phyloP scores from a whole-genome alignment of 2,888 invertebrate species.

The Zygaena filipendulae region DNA sequence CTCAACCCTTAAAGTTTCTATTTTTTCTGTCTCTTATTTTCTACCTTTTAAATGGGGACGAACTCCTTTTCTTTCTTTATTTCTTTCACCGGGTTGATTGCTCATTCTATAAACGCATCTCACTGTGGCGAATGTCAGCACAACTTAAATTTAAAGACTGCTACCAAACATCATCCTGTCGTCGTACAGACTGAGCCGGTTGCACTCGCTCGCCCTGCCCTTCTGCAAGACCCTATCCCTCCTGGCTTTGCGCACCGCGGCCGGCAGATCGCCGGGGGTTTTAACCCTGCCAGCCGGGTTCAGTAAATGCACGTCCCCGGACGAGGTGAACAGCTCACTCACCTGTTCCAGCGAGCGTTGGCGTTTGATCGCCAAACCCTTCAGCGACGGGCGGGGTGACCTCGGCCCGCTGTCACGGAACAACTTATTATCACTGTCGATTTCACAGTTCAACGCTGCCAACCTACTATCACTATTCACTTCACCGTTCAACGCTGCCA shows the following conservation, averaged over 20 bases:
- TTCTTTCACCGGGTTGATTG: too few relatives aligned
- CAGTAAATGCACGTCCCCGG: constrained; percentile 73
- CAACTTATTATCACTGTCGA: constrained; percentile 33
- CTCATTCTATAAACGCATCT: too few relatives aligned
- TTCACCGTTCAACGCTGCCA: constrained; percentile 17
- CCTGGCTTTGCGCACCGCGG: constrained; percentile 77
- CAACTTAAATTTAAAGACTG: constrained; percentile 36
- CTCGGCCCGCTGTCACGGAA: too few relatives aligned
- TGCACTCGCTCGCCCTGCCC: constrained; percentile 58
- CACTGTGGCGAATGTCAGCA: neutral
- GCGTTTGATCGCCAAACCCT: constrained; percentile 49
- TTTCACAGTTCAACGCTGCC: constrained; percentile 51
- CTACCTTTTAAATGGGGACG: too few relatives aligned
- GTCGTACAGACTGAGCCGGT: constrained; percentile 86
- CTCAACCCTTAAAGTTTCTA: too few relatives aligned
- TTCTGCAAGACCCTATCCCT: constrained; percentile 69
- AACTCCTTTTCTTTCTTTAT: too few relatives aligned
- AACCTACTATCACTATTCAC: constrained; percentile 44
- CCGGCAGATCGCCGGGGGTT: constrained; percentile 84
- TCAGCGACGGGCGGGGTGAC: constrained; percentile 38
- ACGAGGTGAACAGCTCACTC: constrained; percentile 77
- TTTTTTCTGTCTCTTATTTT: too few relatives aligned
- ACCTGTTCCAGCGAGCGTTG: constrained; percentile 82
- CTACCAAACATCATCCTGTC: constrained; percentile 86
- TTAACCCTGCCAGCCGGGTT: constrained; percentile 83